Evolutionary conservation across 2,797 vertebrate species (phyloP).

Genomic region (Falco berigora): DNA sequence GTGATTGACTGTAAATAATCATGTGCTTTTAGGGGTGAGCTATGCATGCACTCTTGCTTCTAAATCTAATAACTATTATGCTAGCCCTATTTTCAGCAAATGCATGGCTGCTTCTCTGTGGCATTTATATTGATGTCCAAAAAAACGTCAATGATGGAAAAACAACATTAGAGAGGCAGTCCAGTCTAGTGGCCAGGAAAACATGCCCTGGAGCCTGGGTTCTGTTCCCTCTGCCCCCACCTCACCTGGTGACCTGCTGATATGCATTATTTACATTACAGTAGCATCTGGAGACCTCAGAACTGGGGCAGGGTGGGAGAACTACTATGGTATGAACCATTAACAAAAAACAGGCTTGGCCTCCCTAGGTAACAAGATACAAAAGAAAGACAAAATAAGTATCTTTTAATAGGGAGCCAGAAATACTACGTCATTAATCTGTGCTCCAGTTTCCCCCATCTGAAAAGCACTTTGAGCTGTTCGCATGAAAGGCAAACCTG

Average conservation of each 20-base stretch:
- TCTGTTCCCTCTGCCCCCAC: not conserved
- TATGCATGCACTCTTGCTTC: fast-evolving
- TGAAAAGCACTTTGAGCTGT: not conserved
- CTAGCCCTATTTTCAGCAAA: not conserved
- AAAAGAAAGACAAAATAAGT: not conserved
- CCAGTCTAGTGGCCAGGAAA: not conserved
- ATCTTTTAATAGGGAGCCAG: not conserved
- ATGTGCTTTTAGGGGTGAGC: not conserved
- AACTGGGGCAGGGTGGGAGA: not conserved
- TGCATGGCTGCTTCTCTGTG: not conserved
- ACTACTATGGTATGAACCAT: fast-evolving
- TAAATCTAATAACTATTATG: not conserved
- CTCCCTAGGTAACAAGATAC: not conserved
- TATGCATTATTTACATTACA: not conserved
- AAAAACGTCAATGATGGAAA: not conserved
- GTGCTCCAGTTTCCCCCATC: not conserved
- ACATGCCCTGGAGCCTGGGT: not conserved
- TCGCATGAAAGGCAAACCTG: not conserved
- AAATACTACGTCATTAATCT: not conserved
- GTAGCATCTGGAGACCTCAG: not conserved
- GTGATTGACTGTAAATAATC: not conserved
- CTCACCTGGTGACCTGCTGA: not conserved
- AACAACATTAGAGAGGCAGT: not conserved
- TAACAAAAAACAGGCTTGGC: not conserved
- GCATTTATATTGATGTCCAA: not conserved